Evolutionary conservation across 2,797 vertebrate species (phyloP).

Genomic region (Platyrinchus mystaceus): DNA sequence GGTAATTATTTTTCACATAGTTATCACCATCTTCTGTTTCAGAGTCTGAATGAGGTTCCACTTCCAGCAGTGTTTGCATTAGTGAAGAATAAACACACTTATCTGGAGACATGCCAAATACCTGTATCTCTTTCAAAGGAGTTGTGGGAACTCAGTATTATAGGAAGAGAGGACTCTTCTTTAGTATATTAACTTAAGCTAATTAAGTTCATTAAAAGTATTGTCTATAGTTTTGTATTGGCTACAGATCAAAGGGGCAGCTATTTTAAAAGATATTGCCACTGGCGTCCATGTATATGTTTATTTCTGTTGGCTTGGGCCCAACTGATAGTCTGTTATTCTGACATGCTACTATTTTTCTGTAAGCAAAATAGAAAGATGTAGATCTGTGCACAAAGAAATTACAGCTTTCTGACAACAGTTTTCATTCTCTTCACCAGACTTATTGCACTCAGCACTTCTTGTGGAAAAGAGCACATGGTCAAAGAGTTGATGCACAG

Average conservation of each 20-base stretch:
- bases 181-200: background rate
- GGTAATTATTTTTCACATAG: background rate
- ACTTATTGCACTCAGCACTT: background rate
- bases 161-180: background rate
- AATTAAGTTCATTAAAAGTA: background rate
- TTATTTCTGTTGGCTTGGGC: background rate
- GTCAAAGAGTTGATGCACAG: background rate
- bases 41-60: background rate
- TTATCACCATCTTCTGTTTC: background rate
- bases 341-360: background rate
- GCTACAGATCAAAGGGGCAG: background rate
- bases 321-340: background rate
- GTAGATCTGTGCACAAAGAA: background rate
- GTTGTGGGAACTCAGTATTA: background rate
- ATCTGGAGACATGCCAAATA: background rate
- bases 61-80: background rate
- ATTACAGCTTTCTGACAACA: background rate
- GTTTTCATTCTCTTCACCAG: background rate
- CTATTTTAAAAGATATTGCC: background rate
- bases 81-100: background rate
- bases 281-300: background rate
- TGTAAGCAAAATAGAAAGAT: background rate
- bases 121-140: background rate
- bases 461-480: background rate
- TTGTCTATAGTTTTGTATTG: background rate